phyloP scores from a whole-genome alignment of 2,888 invertebrate species.

The Trissonchulus latispiculum region DNA sequence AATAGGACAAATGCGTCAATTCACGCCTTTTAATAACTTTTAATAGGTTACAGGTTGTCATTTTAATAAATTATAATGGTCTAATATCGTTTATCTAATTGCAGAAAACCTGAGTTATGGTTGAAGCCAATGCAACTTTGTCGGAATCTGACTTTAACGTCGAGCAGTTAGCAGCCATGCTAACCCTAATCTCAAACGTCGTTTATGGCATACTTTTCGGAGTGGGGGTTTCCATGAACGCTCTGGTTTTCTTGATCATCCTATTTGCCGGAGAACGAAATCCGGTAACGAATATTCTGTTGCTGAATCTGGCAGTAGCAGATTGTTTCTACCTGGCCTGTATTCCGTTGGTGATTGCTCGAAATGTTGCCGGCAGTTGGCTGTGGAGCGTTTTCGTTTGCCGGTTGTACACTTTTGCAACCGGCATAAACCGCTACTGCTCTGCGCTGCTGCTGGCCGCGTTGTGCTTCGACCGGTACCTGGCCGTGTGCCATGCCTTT shows the following conservation, averaged over 20 bases:
- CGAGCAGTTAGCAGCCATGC: no score
- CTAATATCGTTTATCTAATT: no score
- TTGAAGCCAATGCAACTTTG: no score
- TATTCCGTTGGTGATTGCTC: slow-evolving; percentile 17
- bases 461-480: slow-evolving; percentile 14
- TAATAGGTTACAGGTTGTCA: no score
- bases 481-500: slow-evolving; percentile 13
- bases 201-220: background rate
- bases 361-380: slow-evolving; percentile 11
- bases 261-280: background rate
- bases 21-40: no score
- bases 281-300: slow-evolving; percentile 5
- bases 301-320: slow-evolving; percentile 15
- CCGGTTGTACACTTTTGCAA: slow-evolving; percentile 5
- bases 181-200: background rate
- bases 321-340: slow-evolving; percentile 13
- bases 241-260: background rate
- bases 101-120: no score
- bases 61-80: no score
- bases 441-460: background rate
- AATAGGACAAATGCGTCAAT: no score
- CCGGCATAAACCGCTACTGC: background rate
- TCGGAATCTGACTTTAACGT: no score
- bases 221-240: background rate
- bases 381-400: slow-evolving; percentile 3